Evolutionary conservation across 2,888 invertebrate genomes (phyloP), one percentile per base, ranked within the genome.

Genomic region (Cylloceria caligata): DNA sequence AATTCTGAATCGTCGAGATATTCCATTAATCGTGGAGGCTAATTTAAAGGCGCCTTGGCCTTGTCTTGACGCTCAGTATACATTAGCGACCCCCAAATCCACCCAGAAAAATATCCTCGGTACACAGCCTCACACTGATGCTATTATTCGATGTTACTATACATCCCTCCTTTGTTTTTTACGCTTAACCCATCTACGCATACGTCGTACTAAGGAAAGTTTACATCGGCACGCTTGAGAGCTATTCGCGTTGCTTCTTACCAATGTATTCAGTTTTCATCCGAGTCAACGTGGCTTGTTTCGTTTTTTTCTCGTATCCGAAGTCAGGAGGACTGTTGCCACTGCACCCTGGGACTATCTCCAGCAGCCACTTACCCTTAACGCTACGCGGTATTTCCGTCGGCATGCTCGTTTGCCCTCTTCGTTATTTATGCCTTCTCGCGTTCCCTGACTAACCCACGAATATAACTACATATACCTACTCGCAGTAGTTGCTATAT

Each of bases 341-440:
- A 21, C 13, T 24, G 27, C 45, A 67, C 49, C 49, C 30, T 34
- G n/a, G 1, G 49, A 34, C 21, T 52, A 9, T 55, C 42, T 34
- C 30, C 45, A 24, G 39, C 45, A 47, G 67, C 57, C 80, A 78
- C 78, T 74, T 75, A 80, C 74, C 75, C 67, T 83, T 74, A 81
- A 80, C 71, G 81, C 71, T 67, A 74, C 74, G 83, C 80, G 82
- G 82, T 86, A 86, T 86, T 86, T 86, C 84, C 84, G 83, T 86
- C 86, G 86, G 80, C 83, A 80, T 45, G 55, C 68, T 74, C 84
- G 79, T 84, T 82, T 81, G 76, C 82, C 79, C 82, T 79, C 80
- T 84, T 84, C 75, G 76, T 83, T 85, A 85, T 86, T 85, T 84
- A 83, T 84, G 84, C 83, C 79, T 83, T 57, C 57, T 47, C 57